phyloP scores from a whole-genome alignment of 2,888 invertebrate species.

The Caenorhabditis sp. region DNA sequence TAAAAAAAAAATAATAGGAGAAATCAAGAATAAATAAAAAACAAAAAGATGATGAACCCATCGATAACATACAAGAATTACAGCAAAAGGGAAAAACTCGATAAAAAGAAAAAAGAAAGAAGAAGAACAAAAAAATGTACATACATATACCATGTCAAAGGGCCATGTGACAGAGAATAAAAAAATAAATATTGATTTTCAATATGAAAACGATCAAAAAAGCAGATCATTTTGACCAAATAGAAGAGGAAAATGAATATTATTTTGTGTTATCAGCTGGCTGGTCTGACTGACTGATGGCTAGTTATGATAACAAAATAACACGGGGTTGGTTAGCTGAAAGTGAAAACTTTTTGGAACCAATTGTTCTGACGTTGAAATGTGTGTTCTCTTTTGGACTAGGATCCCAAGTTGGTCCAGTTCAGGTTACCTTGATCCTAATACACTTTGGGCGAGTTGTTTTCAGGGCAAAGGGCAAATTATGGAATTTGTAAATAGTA shows the following conservation, averaged over 20 bases:
- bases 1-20: neutral
- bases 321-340: too few species aligned
- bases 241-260: neutral
- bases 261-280: neutral
- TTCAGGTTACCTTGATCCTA: too few species aligned
- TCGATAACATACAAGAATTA: neutral
- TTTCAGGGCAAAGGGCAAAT: too few species aligned
- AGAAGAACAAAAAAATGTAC: neutral
- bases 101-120: neutral
- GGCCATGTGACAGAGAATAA: neutral
- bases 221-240: neutral
- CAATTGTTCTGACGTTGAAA: too few species aligned
- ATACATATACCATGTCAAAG: neutral
- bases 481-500: too few species aligned
- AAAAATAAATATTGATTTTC: neutral
- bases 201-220: neutral
- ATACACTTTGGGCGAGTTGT: too few species aligned
- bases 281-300: too few species aligned
- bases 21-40: neutral
- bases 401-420: too few species aligned
- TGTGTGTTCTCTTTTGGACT: too few species aligned
- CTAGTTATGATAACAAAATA: too few species aligned
- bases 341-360: too few species aligned
- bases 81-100: neutral
- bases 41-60: neutral